Evolutionary conservation across 2,888 invertebrate species (phyloP).

Genomic region (Vesta saturnalis): DNA sequence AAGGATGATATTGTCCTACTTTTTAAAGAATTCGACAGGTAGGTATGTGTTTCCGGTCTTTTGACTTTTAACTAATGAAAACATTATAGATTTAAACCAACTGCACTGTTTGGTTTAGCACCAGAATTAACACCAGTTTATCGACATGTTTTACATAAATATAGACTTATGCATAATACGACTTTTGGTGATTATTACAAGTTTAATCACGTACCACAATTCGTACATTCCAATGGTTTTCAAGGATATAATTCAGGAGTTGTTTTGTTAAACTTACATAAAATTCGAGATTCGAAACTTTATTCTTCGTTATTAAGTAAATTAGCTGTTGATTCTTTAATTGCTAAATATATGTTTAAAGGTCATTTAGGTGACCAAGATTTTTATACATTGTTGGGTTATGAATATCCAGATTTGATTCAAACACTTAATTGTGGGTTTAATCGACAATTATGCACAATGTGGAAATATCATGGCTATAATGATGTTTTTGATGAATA

Average conservation of each 20-base stretch:
- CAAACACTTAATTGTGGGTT: constrained; percentile 79
- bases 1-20: constrained; percentile 72
- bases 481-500: constrained; percentile 76
- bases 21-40: constrained; percentile 72
- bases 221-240: constrained; percentile 64
- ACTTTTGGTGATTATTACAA: constrained; percentile 66
- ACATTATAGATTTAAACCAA: constrained; percentile 65
- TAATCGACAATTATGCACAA: constrained; percentile 83
- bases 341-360: constrained; percentile 71
- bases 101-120: constrained; percentile 75
- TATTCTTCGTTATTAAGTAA: constrained; percentile 69
- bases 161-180: constrained; percentile 70
- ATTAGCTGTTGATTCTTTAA: constrained; percentile 65
- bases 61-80: background rate
- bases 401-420: constrained; percentile 76
- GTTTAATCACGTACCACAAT: constrained; percentile 49
- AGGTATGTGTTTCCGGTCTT: constrained; percentile 40
- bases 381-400: constrained; percentile 77
- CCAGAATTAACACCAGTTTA: constrained; percentile 84
- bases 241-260: constrained; percentile 88
- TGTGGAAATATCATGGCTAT: constrained; percentile 84
- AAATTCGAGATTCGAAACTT: constrained; percentile 70
- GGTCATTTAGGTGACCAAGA: constrained; percentile 87
- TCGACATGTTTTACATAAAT: constrained; percentile 75
- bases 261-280: constrained; percentile 74